Conservation (phyloP, 2,113 vertebrate species). For the Thermophis baileyi region DNA sequence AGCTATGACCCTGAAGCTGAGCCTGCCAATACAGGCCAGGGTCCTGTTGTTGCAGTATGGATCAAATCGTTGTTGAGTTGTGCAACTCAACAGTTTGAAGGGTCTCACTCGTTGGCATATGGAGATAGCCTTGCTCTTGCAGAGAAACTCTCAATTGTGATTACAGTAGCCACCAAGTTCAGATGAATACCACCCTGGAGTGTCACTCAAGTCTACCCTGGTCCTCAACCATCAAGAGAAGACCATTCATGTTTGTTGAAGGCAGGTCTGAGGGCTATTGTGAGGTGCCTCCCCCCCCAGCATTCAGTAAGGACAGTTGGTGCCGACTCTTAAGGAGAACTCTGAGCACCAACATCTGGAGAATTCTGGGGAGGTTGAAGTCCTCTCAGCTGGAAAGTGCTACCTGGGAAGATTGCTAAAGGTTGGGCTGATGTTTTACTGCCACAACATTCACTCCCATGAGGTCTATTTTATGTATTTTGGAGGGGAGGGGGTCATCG, state of each 20-base stretch:
- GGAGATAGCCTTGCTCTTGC: not conserved
- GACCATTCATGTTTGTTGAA: not conserved
- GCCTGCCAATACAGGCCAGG: not conserved
- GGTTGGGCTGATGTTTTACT: not conserved
- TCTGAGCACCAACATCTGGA: not conserved
- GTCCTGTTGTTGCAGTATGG: not conserved
- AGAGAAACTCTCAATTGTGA: not conserved
- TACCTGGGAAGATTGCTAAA: not conserved
- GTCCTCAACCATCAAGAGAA: not conserved
- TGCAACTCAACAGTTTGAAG: too few relatives aligned
- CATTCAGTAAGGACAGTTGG: not conserved
- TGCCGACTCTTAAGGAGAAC: too few relatives aligned
- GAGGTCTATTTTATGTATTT: not conserved
- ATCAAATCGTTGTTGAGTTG: not conserved
- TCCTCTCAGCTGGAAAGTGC: not conserved
- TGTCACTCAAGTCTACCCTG: not conserved
- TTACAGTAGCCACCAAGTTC: not conserved
- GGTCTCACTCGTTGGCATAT: not conserved
- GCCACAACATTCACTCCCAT: not conserved
- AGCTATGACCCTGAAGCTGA: too few relatives aligned
- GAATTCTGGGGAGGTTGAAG: not conserved
- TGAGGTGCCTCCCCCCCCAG: not conserved
- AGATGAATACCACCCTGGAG: not conserved
- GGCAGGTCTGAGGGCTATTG: too few relatives aligned
- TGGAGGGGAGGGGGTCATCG: not conserved